Conservation (phyloP, 1,140 invertebrate genomes). For the Triops longicaudatus region DNA sequence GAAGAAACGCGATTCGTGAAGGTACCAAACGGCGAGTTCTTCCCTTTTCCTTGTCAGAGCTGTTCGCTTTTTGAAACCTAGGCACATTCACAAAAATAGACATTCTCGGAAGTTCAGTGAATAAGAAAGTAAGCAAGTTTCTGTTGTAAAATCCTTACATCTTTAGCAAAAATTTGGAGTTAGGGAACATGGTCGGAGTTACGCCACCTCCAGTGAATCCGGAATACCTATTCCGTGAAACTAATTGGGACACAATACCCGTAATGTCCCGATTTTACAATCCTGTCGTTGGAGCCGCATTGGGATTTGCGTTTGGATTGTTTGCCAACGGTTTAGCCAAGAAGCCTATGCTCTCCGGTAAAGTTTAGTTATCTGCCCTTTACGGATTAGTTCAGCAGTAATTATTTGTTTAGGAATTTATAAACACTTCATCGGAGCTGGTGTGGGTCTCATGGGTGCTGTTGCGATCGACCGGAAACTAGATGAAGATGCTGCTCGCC, state of each 20-base stretch:
- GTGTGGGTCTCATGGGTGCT: background rate
- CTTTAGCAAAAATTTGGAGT: background rate
- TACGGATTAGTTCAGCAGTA: background rate
- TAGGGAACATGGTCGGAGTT: background rate
- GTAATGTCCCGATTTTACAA: background rate
- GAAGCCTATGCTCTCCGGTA: background rate
- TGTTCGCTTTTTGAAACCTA: background rate
- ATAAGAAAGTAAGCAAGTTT: background rate
- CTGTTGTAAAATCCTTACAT: background rate
- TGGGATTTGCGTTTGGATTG: background rate
- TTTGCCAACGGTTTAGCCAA: background rate
- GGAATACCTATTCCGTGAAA: slow-evolving; percentile 8
- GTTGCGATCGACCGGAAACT: background rate
- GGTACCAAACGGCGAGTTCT: background rate
- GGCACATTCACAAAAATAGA: background rate
- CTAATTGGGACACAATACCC: slow-evolving; percentile 10
- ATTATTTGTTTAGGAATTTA: slow-evolving; percentile 8
- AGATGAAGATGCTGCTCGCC: background rate
- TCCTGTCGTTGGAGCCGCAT: background rate
- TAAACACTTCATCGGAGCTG: background rate
- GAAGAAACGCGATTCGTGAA: background rate
- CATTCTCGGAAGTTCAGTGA: background rate
- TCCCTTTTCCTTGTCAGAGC: background rate
- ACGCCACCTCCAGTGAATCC: background rate
- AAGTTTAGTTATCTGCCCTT: background rate